Evolutionary conservation across 2,888 invertebrate species (phyloP).

Genomic region (Caenorhabditis sulstoni): DNA sequence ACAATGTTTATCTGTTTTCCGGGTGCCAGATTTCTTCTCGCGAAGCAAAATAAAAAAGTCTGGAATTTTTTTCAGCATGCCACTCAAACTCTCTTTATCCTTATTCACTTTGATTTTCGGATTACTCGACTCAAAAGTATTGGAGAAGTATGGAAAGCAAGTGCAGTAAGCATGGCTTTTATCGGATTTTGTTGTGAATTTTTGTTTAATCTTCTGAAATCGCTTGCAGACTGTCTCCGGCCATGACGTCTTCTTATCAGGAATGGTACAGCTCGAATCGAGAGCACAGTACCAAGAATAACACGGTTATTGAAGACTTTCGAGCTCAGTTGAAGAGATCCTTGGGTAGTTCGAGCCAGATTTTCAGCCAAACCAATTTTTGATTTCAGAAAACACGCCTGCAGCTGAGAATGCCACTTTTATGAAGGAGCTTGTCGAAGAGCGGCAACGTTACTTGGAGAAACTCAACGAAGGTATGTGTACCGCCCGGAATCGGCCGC

Average conservation of each 20-base stretch:
- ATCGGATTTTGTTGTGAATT: background rate
- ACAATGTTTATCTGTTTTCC: conserved; percentile 1
- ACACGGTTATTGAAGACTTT: conserved; percentile 45
- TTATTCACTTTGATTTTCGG: background rate
- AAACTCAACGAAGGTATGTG: conserved; percentile 49
- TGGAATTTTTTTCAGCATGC: conserved; percentile 16
- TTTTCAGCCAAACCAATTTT: conserved; percentile 1
- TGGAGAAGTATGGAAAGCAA: conserved; percentile 57
- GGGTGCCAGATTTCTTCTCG: background rate
- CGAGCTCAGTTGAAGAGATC: conserved; percentile 57
- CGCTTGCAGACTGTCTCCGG: conserved; percentile 34
- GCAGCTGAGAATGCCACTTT: conserved; percentile 51
- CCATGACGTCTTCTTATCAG: conserved; percentile 44
- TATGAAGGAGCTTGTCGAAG: conserved; percentile 54
- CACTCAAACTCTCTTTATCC: conserved; percentile 12
- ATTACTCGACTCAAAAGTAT: conserved; percentile 3
- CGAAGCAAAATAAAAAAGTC: background rate
- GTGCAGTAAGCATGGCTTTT: conserved; percentile 51
- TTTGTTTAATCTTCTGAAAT: background rate
- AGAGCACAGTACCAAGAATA: conserved; percentile 53
- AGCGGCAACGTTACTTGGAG: conserved; percentile 51
- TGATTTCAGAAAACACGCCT: conserved; percentile 46
- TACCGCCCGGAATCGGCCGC: background rate
- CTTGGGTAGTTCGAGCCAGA: conserved; percentile 26
- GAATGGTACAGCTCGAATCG: conserved; percentile 59